A percentile compares a stretch with the other conserved stretches of the same genome.
Evolutionary conservation across 2,113 vertebrate genomes (phyloP).

Genomic region (Colius striatus): DNA sequence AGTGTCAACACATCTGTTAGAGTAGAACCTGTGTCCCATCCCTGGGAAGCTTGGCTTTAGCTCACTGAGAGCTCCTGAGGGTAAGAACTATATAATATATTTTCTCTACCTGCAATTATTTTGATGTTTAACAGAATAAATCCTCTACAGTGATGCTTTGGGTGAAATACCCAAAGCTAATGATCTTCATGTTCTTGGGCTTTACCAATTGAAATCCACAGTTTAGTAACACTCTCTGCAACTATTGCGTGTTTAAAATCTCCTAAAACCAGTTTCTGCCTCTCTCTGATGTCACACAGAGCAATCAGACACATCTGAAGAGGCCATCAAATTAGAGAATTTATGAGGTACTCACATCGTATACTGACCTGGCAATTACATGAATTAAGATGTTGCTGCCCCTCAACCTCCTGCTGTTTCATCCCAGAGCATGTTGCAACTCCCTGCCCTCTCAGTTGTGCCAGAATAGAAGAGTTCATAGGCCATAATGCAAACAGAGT

Average conservation of each 20-base stretch:
- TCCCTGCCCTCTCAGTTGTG: not conserved
- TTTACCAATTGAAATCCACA: not conserved
- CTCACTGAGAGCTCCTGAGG: not conserved
- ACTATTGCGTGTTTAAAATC: not conserved
- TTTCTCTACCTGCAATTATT: not conserved
- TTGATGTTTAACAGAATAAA: not conserved
- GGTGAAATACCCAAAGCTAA: not conserved
- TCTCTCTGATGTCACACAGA: not conserved
- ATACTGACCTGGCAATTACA: not conserved
- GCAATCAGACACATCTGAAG: not conserved
- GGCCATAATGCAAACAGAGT: fast-evolving
- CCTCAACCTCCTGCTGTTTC: not conserved
- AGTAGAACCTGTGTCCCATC: not conserved
- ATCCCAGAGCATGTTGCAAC: not conserved
- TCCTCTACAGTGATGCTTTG: not conserved
- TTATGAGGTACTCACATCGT: not conserved
- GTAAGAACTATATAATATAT: not conserved
- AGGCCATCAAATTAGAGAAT: not conserved
- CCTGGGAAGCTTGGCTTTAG: not conserved
- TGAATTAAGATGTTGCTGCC: not conserved
- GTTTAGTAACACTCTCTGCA: not conserved
- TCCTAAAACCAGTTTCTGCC: not conserved
- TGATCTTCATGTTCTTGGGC: not conserved
- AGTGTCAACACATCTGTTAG: not conserved
- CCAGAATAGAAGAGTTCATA: not conserved